Base-by-base conservation (phyloP, 2,888 invertebrate genomes). In the Nasonia oneida region DNA sequence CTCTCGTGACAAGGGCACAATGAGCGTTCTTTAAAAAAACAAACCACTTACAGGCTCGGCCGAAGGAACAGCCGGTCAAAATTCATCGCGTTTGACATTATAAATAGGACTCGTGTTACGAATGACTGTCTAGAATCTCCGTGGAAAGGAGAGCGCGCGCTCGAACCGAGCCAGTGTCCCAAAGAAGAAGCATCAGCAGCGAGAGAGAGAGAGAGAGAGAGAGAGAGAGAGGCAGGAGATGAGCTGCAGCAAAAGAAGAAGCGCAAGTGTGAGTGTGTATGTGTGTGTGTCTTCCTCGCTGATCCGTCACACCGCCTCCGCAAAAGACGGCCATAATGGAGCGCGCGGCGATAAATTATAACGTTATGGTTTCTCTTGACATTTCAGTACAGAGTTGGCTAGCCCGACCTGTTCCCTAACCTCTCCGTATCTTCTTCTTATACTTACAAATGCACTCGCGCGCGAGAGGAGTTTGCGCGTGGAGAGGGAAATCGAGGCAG, bases 331-430 rank as follows among this genome's bases (percentile, higher is more conserved):
- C 88, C 88, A 92, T 92, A 91, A 93, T 92, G 89, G 90, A 90
- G 90, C 90, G 90, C 88, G 86, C 82, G 67, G 90, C 92, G 90
- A 93, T 92, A 93, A 93, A 93, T 93, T 93, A 93, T 90, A 92
- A 93, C 91, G 91, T 93, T 93, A 93, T 91, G 91, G 91, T 92
- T 91, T 85, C 92, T 91, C 91, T 88, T 90, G 92, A 91, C 91
- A 90, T 92, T 92, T 91, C 91, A 91, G 89, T 91, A 89, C 91
- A 90, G 88, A 87, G 91, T 90, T 90, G 90, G 91, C 90, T 92
- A 91, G 92, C 92, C 91, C 91, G 92, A 93, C 92, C 93, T 92
- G 93, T 82, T 82, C 91, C 91, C 93, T 93, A 92, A 93, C 92
- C 92, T 90, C 92, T 90, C 90, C 88, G 89, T 89, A 88, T 89